These are phyloP conservation scores for Cosmopolites sordidus DNA, from an alignment of 2,888 invertebrate genomes.

Conservation along the genomic window DNA sequence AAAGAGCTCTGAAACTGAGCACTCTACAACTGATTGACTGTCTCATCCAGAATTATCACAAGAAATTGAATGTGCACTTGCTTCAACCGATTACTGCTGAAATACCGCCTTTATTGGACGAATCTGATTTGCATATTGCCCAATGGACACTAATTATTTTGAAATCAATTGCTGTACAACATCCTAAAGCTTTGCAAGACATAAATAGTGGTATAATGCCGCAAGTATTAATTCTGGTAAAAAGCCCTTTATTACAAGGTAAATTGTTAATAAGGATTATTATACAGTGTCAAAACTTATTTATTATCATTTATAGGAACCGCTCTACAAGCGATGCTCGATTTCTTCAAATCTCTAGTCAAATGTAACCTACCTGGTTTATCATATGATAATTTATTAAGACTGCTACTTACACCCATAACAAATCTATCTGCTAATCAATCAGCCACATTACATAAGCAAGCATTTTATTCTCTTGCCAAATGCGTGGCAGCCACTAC, in stretches of 20 bases:
- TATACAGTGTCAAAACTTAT: not conserved
- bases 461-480: conserved; percentile 92
- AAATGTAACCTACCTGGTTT: conserved; percentile 68
- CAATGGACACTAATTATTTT: conserved; percentile 82
- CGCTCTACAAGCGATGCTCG: conserved; percentile 84
- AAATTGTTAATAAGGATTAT: conserved; percentile 23
- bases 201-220: conserved; percentile 74
- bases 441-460: conserved; percentile 52
- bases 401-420: conserved; percentile 64
- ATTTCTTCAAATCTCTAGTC: conserved; percentile 90
- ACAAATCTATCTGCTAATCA: conserved; percentile 34
- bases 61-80: conserved; percentile 60
- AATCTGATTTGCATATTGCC: conserved; percentile 94
- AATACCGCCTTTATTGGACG: conserved; percentile 85
- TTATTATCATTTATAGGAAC: conserved; percentile 57
- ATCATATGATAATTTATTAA: conserved; percentile 75
- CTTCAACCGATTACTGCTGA: conserved; percentile 77
- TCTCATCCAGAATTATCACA: conserved; percentile 81
- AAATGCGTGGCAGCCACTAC: conserved; percentile 95
- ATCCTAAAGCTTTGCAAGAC: conserved; percentile 72
- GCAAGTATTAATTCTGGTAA: conserved; percentile 79
- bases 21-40: conserved; percentile 87
- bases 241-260: conserved; percentile 90
- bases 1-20: conserved; percentile 87
- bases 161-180: conserved; percentile 74